Percentiles rank a stretch among this genome's conserved stretches.
Evolutionary conservation across 2,113 vertebrate genomes (phyloP).

Genomic region (Heterocephalus glaber): DNA sequence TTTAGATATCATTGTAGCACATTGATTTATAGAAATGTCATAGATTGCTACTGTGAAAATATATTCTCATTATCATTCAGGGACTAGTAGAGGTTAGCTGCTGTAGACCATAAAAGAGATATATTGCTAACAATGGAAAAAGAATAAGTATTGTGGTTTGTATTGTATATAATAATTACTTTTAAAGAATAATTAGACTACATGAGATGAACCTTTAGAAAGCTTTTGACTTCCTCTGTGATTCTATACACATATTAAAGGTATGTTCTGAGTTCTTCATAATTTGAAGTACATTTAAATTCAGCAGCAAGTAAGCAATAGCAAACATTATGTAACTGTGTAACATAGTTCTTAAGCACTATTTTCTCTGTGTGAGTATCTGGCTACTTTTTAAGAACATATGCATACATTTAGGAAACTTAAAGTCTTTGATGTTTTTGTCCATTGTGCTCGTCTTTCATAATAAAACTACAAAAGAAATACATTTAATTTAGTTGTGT

Average conservation of each 20-base stretch:
- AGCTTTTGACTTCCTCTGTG: background rate
- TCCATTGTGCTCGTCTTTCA: background rate
- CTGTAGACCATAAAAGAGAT: conserved; percentile 70
- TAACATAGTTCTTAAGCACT: background rate
- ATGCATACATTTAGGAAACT: conserved; percentile 1
- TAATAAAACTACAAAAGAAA: background rate
- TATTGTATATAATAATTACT: conserved; percentile 66
- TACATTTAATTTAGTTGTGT: background rate
- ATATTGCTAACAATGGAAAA: conserved; percentile 67
- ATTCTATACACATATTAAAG: background rate
- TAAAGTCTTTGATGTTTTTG: background rate
- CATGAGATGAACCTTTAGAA: conserved; percentile 36
- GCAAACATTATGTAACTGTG: background rate
- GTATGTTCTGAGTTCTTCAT: background rate
- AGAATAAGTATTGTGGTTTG: conserved; percentile 55
- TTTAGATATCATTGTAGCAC: conserved; percentile 91
- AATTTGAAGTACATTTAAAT: conserved; percentile 41
- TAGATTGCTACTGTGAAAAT: conserved; percentile 86
- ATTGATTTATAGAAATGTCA: conserved; percentile 94
- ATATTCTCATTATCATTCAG: conserved; percentile 84
- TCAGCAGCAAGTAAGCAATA: background rate
- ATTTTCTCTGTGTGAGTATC: background rate
- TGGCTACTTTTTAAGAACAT: background rate
- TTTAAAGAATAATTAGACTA: conserved; percentile 46
- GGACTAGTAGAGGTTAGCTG: conserved; percentile 82